Percentiles rank a stretch among this genome's conserved stretches.
These are phyloP conservation scores for Seriola aureovittata DNA, from an alignment of 2,113 vertebrate genomes.

Conservation along the genomic window DNA sequence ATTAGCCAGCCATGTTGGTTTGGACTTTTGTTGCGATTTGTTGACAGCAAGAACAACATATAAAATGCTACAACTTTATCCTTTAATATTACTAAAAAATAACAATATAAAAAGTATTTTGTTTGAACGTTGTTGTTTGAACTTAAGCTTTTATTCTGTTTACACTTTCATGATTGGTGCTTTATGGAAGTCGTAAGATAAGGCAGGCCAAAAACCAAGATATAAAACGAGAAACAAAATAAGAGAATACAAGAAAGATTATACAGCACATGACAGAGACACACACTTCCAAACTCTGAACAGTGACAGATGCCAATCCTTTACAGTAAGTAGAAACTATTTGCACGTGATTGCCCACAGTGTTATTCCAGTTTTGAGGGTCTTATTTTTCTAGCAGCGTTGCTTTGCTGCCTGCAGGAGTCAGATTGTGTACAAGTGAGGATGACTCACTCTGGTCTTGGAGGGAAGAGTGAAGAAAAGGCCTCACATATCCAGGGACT, in stretches of 20 bases:
- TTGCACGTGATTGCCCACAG: not conserved
- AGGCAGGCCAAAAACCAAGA: not conserved
- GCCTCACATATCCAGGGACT: slow-evolving; percentile 59
- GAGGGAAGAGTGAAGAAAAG: slow-evolving; percentile 68
- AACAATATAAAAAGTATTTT: not conserved
- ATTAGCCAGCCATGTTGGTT: too few species aligned
- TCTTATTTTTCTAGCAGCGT: slow-evolving; percentile 12
- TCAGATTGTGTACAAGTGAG: slow-evolving; percentile 54
- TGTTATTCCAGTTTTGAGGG: not conserved
- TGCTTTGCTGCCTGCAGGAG: slow-evolving; percentile 38
- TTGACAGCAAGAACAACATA: not conserved
- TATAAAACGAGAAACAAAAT: not conserved
- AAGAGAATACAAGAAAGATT: not conserved
- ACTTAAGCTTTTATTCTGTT: not conserved
- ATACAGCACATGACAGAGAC: not conserved
- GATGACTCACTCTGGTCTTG: slow-evolving; percentile 72
- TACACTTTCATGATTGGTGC: not conserved
- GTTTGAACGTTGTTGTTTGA: not conserved
- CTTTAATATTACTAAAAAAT: not conserved
- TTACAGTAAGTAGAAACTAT: not conserved
- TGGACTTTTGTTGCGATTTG: too few species aligned
- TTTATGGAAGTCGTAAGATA: not conserved
- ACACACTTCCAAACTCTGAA: not conserved
- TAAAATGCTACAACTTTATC: not conserved
- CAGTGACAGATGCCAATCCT: not conserved